Evolutionary conservation across 2,797 vertebrate species (phyloP), one percentile per base, ranked within the genome.

Genomic region (Phalanger gymnotis): DNA sequence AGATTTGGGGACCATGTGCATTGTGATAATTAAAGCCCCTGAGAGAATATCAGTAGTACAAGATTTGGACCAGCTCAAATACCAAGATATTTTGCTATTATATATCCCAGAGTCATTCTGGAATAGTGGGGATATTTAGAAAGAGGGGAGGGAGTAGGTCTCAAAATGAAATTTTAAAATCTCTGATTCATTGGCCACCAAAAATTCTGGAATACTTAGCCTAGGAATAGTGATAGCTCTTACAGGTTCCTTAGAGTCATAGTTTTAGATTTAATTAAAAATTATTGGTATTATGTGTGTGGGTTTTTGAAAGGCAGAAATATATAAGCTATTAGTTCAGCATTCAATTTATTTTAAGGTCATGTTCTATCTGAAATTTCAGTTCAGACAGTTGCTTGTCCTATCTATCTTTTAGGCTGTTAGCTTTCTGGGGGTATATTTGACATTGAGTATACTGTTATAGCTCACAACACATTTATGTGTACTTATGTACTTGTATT

Each of bases 261-360:
- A 95, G 92, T 95, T 97, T 96, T 94, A 96, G 90, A 93, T 97
- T 53, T 95, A 56, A 66, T 52, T 73, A 31, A 96, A 94, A 96
- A 92, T 94, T 73, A 16, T 5, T 96, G 54, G 30, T 94, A 52
- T 95, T 61, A 14, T 34, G n/a, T 61, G 31, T 34, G 31, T 61
- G 31, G 58, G 5, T 96, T 97, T 34, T 87, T 95, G 58, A 96
- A 66, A 93, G 5, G 94, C 52, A 95, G 51, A 93, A 93, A 91
- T 73, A 87, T 57, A 53, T 94, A 94, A n/a, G 56, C 66, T 94
- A 90, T 47, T 91, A 92, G 92, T 92, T 92, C 95, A 92, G 96
- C 92, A 54, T 92, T 94, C 55, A 53, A 27, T 90, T 94, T 96
- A n/a, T 96, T 95, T 92, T 53, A 93, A 97, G 90, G 54, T 53